Evolutionary conservation across 1,140 invertebrate species (phyloP).

Genomic region (Idris sp.): DNA sequence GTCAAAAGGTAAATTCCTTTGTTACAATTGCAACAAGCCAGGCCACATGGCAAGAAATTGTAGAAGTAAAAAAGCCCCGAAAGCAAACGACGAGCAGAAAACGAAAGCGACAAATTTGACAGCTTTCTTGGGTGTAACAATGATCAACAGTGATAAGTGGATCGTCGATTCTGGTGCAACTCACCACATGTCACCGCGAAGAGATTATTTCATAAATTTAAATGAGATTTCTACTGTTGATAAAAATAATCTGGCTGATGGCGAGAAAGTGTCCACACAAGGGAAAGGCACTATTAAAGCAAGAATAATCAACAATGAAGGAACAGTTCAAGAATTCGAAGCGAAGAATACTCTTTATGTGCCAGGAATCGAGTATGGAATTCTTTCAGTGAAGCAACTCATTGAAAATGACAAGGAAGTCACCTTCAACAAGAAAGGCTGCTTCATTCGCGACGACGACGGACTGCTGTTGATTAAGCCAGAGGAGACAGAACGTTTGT

Average conservation of each 20-base stretch:
- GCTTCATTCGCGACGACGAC: conserved; percentile 9
- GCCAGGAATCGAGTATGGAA: conserved; percentile 15
- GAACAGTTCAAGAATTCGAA: conserved; percentile 5
- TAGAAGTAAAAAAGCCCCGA: background rate
- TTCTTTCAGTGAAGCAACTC: conserved; percentile 11
- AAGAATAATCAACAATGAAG: conserved; percentile 6
- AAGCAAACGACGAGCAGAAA: background rate
- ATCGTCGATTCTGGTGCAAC: conserved; percentile 38
- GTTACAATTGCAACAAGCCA: background rate
- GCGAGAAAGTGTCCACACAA: background rate
- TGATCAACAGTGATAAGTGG: conserved; percentile 8
- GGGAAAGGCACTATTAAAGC: conserved; percentile 11
- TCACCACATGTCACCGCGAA: conserved; percentile 31
- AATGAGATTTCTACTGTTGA: background rate
- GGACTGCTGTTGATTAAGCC: conserved; percentile 5
- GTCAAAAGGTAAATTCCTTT: background rate
- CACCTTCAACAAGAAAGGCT: conserved; percentile 17
- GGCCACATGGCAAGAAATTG: conserved; percentile 2
- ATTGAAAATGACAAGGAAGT: conserved; percentile 9
- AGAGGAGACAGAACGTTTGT: conserved; percentile 3
- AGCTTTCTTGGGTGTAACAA: conserved; percentile 9
- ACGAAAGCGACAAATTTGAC: conserved; percentile 6
- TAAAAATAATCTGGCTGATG: conserved; percentile 14
- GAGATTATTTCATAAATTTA: conserved; percentile 12
- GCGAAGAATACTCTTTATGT: conserved; percentile 12